phyloP scores from a whole-genome alignment of 2,797 vertebrate species.

The Acestrorhynchus altus region DNA sequence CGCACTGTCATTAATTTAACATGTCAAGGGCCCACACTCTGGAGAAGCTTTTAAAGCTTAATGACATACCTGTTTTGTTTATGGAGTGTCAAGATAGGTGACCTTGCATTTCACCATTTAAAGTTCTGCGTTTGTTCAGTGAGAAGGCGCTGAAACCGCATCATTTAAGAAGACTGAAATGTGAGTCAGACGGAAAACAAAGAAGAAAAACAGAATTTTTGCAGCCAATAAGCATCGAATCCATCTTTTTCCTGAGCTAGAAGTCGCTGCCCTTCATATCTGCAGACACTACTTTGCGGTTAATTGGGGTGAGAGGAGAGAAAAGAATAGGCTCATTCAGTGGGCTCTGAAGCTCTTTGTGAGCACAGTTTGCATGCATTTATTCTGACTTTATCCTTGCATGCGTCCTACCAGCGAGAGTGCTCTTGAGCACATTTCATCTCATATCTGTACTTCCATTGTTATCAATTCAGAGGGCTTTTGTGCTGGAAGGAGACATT shows the following conservation, averaged over 20 bases:
- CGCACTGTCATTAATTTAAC: slow-evolving; percentile 21
- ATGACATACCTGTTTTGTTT: slow-evolving; percentile 20
- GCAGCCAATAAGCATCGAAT: slow-evolving; percentile 19
- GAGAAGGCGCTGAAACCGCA: slow-evolving; percentile 7
- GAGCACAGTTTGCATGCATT: slow-evolving; percentile 53
- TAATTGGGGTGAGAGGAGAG: slow-evolving; percentile 43
- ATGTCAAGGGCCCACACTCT: slow-evolving; percentile 23
- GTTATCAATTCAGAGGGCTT: slow-evolving; percentile 50
- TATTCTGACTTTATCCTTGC: slow-evolving; percentile 53
- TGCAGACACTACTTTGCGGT: slow-evolving; percentile 42
- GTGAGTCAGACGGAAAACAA: neutral
- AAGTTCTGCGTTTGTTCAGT: neutral
- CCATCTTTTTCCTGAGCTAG: slow-evolving; percentile 21
- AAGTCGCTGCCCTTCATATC: slow-evolving; percentile 35
- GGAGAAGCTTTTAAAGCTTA: slow-evolving; percentile 22
- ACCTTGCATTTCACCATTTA: slow-evolving; percentile 1
- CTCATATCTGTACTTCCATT: slow-evolving; percentile 55
- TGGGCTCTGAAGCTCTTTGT: slow-evolving; percentile 50
- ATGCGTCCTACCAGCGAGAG: slow-evolving; percentile 48
- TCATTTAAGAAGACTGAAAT: neutral
- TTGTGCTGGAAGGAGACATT: slow-evolving; percentile 49
- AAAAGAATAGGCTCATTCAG: slow-evolving; percentile 50
- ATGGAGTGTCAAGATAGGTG: neutral
- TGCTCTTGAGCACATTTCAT: slow-evolving; percentile 44
- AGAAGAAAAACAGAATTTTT: neutral